Evolutionary conservation across 2,888 invertebrate species (phyloP).

Genomic region (Spilarctia lutea): DNA sequence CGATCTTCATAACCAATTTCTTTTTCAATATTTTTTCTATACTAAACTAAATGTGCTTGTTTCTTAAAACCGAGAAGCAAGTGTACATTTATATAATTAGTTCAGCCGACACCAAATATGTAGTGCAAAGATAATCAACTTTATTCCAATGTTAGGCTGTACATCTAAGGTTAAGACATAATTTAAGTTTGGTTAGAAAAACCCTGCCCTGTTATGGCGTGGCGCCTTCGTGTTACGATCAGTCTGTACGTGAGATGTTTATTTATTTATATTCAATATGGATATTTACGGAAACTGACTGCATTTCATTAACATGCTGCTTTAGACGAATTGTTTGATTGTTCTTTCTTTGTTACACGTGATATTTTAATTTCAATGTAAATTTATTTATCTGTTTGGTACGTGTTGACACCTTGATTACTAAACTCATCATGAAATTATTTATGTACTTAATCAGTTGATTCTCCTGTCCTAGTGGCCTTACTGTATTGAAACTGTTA

Average conservation of each 20-base stretch:
- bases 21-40: background rate
- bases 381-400: slow-evolving; percentile 1
- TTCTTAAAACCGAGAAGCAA: background rate
- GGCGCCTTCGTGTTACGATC: slow-evolving; percentile 65
- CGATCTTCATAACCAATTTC: background rate
- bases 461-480: background rate
- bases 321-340: slow-evolving; percentile 10
- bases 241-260: slow-evolving; percentile 62
- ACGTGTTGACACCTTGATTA: background rate
- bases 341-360: slow-evolving; percentile 1
- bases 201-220: slow-evolving; percentile 70
- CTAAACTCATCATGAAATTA: background rate
- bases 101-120: slow-evolving; percentile 5
- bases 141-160: slow-evolving; percentile 17
- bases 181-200: slow-evolving; percentile 78
- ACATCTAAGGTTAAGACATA: slow-evolving; percentile 66
- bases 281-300: slow-evolving; percentile 52
- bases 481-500: background rate
- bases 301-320: slow-evolving; percentile 32
- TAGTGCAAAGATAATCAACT: background rate
- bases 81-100: background rate
- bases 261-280: slow-evolving; percentile 51
- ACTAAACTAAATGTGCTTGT: background rate
- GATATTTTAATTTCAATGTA: background rate
- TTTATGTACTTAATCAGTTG: background rate